Base-by-base conservation (phyloP, 2,797 vertebrate species). In the Hapalemur alaotrensis region DNA sequence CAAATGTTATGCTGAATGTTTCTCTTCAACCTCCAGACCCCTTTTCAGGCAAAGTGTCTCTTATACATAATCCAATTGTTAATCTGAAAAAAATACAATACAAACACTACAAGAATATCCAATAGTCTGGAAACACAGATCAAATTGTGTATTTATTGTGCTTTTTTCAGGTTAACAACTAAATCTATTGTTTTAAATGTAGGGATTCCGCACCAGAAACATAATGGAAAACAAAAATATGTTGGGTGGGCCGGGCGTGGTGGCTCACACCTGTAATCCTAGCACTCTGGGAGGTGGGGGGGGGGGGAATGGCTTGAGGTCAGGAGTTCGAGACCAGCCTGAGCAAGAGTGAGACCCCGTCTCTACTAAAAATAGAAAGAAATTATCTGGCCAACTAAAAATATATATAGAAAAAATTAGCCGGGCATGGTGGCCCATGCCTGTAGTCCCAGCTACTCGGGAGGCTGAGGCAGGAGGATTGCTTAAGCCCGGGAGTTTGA, bases 221-320 rank as follows among this genome's bases (percentile, higher is more conserved):
- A 18, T 22, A 70, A 13, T 59, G 83, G 57, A 85, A 95, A 95
- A 94, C 67, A 78, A 88, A 96, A 93, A 57, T n/a, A 87, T 28
- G 22, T 23, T 41, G 72, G 81, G 7, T 46, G 23, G 43, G 43
- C 43, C 9, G 43, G 43, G 43, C 8, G 43, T 9, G 10, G 9
- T 43, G 43, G 43, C 43, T 43, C 43, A 43, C 43, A 1, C 43
- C 43, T 43, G 43, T 43, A 9, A 43, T 43, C 43, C 43, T 43
- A 43, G 43, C 43, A 43, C 43, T 43, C 43, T 43, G 9, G 43
- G 43, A 43, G 43, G 43, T 8, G 7, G 43, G 9, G 43, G 43
- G 43, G 8, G 5, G 43, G 38, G 38, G 38, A 4, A 38, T 38
- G 38, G 38, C 38, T 43, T 7, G 43, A 43, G 43, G 7, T 43